Base-by-base conservation (phyloP, 23 tunicate genomes). In the Clavelina lepadiformis region DNA sequence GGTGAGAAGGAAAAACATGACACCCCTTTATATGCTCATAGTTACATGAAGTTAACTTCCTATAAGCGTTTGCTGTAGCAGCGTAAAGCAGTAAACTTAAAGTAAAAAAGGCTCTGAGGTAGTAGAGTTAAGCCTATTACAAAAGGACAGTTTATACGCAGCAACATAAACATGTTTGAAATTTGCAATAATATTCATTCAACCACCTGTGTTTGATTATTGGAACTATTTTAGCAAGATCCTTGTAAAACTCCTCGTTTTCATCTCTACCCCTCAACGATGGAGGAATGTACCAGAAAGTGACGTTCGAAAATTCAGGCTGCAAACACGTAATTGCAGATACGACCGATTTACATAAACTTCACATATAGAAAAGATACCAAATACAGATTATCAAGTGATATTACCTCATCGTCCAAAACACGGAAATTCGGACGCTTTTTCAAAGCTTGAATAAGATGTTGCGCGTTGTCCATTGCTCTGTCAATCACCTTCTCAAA, bases 201-300 rank as follows among this genome's bases (percentile, higher is more conserved):
- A 13, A 7, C 2, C 1, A 80, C 87, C 78, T 71, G 20, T 38
- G 24, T 77, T 84, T 84, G 52, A 84, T 70, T 1, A 56, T 32
- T 13, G 93, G 79, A 31, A 68, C 68, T 28, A 84, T 50, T 37
- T 70, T 52, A 33, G 78, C 60, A 3, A 77, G 37, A 28, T 84
- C 56, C n/a, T 69, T 36, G n/a, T 53, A 63, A 36, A 61, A 76
- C 2, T 76, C 67, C 27, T 70, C 53, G 27, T 62, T 32, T 35
- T 63, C 78, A 0, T 69, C 55, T 46, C 35, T 13, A 20, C 72
- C 71, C 25, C 82, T 35, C 53, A 88, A 4, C 54, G 78, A 80
- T 22, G 87, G 82, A 2, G 96, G 87, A 23, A 88, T 52, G 32
- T 33, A 88, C 96, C 96, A 88, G 52, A 88, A 88, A 5, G 83